Evolutionary conservation across 2,888 invertebrate genomes (phyloP).

Genomic region (Morpho deidamia): DNA sequence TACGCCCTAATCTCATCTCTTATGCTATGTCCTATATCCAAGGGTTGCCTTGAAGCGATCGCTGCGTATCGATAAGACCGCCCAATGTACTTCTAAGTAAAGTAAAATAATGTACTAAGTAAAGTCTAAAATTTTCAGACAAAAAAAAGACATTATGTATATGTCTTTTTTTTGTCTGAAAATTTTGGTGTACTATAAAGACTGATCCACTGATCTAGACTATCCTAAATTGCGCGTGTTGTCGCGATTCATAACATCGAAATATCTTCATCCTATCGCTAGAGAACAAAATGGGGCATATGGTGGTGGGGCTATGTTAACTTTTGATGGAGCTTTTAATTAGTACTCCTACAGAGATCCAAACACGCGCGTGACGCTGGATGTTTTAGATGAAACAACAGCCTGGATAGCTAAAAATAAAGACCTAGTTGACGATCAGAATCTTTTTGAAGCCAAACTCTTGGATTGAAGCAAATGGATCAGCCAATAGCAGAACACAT

Average conservation of each 20-base stretch:
- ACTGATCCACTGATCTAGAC: conserved; percentile 85
- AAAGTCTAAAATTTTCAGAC: too few relatives aligned
- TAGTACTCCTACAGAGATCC: conserved; percentile 97
- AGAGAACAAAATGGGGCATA: conserved; percentile 97
- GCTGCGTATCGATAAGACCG: too few relatives aligned
- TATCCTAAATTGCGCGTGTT: conserved; percentile 86
- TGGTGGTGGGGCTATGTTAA: conserved; percentile 89
- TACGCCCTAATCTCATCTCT: too few relatives aligned
- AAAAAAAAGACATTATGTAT: too few relatives aligned
- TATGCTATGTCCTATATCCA: too few relatives aligned
- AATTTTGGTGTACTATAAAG: too few relatives aligned
- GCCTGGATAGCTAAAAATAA: conserved; percentile 85
- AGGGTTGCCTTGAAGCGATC: too few relatives aligned
- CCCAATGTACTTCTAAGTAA: too few relatives aligned
- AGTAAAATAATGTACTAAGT: too few relatives aligned
- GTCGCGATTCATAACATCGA: conserved; percentile 86
- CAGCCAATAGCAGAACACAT: conserved; percentile 90
- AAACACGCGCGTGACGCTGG: conserved; percentile 86
- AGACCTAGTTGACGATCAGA: conserved; percentile 79
- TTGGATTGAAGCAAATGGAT: conserved; percentile 91
- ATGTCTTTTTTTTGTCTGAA: too few relatives aligned
- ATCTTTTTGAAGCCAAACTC: conserved; percentile 92
- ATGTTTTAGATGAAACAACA: conserved; percentile 86
- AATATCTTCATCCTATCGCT: conserved; percentile 90
- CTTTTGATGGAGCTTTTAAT: conserved; percentile 86